These are phyloP conservation scores for Odocoileus virginianus DNA, from an alignment of 2,113 vertebrate genomes.

Conservation along the genomic window DNA sequence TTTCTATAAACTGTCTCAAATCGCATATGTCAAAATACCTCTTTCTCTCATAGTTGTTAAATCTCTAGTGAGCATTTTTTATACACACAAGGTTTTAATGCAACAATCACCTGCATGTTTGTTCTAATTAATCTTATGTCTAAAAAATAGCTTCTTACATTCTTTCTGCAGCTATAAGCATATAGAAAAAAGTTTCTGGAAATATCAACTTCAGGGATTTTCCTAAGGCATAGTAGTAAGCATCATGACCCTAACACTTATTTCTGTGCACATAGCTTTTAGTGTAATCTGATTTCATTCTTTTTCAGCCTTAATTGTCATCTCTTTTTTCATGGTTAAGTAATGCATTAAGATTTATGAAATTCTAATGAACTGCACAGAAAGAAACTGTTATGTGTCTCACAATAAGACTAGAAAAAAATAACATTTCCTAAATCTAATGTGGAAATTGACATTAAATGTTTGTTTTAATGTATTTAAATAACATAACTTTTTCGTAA, in stretches of 20 bases:
- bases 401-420: not conserved
- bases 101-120: not conserved
- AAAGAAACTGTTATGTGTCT: not conserved
- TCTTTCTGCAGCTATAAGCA: not conserved
- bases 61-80: not conserved
- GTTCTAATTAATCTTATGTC: not conserved
- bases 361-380: not conserved
- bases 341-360: not conserved
- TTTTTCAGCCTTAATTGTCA: not conserved
- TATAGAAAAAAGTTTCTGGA: not conserved
- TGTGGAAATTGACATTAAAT: not conserved
- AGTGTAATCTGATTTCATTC: not conserved
- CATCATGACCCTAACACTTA: not conserved
- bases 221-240: not conserved
- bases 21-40: not conserved
- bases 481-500: not conserved
- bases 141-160: not conserved
- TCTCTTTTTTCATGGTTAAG: not conserved
- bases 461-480: not conserved
- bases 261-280: not conserved
- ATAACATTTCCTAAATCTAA: not conserved
- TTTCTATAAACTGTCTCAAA: not conserved
- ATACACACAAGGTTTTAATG: not conserved
- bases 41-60: not conserved
- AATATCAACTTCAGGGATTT: not conserved